These are phyloP conservation scores for Oeneis ivallda DNA, from an alignment of 2,888 invertebrate species.

Conservation along the genomic window DNA sequence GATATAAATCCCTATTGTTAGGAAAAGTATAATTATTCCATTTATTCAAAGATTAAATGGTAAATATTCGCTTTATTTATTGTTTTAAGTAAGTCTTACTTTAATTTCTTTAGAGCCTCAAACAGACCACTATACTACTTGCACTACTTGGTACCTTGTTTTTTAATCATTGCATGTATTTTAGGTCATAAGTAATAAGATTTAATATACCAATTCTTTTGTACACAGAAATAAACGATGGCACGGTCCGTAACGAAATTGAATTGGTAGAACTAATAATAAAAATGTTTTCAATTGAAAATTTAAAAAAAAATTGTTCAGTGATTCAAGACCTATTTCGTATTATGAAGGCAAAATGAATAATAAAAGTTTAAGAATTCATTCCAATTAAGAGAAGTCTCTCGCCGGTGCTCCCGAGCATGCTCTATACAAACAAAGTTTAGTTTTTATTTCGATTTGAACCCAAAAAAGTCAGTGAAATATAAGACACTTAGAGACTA, in stretches of 20 bases:
- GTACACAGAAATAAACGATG: neutral
- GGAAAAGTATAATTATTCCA: neutral
- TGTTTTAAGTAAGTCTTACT: slow-evolving; percentile 11
- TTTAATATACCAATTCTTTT: neutral
- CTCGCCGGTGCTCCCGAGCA: too few relatives aligned
- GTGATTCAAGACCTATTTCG: too few relatives aligned
- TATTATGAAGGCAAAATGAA: too few relatives aligned
- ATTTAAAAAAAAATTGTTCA: too few relatives aligned
- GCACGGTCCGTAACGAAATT: neutral
- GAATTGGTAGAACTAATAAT: neutral
- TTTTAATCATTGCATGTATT: neutral
- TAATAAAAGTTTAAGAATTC: too few relatives aligned
- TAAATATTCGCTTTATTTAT: slow-evolving; percentile 9
- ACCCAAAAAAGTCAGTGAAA: too few relatives aligned
- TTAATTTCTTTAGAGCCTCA: neutral
- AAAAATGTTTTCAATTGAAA: neutral
- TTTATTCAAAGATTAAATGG: slow-evolving; percentile 10
- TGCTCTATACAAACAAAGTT: too few relatives aligned
- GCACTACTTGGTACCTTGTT: slow-evolving; percentile 10
- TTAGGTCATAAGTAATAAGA: neutral
- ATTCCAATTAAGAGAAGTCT: too few relatives aligned
- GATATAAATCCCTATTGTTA: neutral
- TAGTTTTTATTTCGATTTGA: too few relatives aligned
- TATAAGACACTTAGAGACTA: too few relatives aligned
- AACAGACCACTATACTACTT: neutral